A percentile compares a stretch with the other conserved stretches of the same genome.
phyloP scores from a whole-genome alignment of 2,797 vertebrate genomes.

The Rhinichthys osculus region DNA sequence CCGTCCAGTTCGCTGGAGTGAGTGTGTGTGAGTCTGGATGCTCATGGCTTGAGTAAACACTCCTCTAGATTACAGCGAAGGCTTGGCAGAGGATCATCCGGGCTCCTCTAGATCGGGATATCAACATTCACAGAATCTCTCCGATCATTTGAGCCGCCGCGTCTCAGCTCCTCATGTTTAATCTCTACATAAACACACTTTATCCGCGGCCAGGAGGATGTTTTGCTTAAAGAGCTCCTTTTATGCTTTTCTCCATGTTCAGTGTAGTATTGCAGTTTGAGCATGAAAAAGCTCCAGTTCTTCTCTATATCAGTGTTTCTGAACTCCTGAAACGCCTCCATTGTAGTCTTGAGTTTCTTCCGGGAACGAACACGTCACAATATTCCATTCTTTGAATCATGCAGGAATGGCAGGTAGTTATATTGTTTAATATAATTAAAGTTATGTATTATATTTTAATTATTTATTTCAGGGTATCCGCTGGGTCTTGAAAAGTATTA shows the following conservation, averaged over 20 bases:
- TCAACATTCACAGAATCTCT: not conserved
- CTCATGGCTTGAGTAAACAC: constrained; percentile 47
- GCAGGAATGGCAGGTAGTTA: too few species aligned
- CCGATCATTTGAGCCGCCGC: not conserved
- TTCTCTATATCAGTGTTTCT: not conserved
- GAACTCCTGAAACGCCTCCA: not conserved
- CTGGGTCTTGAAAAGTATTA: too few species aligned
- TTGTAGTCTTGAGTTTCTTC: not conserved
- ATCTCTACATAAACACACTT: constrained; percentile 50
- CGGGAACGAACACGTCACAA: not conserved
- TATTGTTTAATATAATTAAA: too few species aligned
- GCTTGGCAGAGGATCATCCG: constrained; percentile 35
- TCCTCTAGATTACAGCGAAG: constrained; percentile 40
- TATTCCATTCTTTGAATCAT: not conserved
- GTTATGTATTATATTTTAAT: too few species aligned
- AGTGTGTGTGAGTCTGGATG: not conserved
- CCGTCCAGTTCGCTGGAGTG: not conserved
- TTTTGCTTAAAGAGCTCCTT: not conserved
- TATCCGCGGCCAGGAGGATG: constrained; percentile 20
- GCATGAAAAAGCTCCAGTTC: not conserved
- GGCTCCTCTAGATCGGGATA: too few species aligned
- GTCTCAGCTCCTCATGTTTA: constrained; percentile 39
- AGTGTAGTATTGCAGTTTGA: not conserved
- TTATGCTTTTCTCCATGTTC: not conserved
- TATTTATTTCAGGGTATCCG: too few species aligned